phyloP scores from a whole-genome alignment of 2,797 vertebrate genomes.

The Gambusia yucatana region DNA sequence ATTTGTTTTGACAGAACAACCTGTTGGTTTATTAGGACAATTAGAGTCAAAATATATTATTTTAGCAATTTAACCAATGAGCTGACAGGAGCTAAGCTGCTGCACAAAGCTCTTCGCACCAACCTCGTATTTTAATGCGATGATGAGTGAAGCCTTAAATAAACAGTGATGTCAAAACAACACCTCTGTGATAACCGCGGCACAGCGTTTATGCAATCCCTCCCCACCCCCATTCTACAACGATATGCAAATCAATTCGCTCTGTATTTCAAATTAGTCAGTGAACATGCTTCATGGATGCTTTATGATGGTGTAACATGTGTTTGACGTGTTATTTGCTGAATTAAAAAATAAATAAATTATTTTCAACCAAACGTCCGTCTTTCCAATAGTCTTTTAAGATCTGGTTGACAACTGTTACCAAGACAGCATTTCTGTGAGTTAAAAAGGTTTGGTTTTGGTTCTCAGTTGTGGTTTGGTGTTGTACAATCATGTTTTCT shows the following conservation, averaged over 20 bases:
- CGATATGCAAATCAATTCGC: slow-evolving; percentile 37
- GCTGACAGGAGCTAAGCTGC: not conserved
- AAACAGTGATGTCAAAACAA: slow-evolving; percentile 25
- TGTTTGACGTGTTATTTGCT: slow-evolving; percentile 53
- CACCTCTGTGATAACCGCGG: slow-evolving; percentile 4
- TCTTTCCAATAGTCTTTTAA: not conserved
- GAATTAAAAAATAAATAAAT: slow-evolving; percentile 54
- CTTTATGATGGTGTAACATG: slow-evolving; percentile 31
- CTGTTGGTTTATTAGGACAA: not conserved
- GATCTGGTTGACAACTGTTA: not conserved
- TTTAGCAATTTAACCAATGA: not conserved
- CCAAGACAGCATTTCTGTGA: no score
- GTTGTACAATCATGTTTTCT: not conserved
- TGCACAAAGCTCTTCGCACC: not conserved
- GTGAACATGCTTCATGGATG: slow-evolving; percentile 1
- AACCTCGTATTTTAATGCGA: not conserved
- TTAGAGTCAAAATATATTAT: not conserved
- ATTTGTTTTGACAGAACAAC: not conserved
- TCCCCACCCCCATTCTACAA: not conserved
- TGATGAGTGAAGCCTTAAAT: slow-evolving; percentile 21
- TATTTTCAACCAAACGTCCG: slow-evolving; percentile 46
- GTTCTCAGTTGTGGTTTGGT: no score
- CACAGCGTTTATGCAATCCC: slow-evolving; percentile 5
- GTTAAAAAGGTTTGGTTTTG: no score
- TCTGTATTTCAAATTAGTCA: slow-evolving; percentile 13